Conservation (phyloP, 2,888 invertebrate species). For the Dichetophora obliterata region DNA sequence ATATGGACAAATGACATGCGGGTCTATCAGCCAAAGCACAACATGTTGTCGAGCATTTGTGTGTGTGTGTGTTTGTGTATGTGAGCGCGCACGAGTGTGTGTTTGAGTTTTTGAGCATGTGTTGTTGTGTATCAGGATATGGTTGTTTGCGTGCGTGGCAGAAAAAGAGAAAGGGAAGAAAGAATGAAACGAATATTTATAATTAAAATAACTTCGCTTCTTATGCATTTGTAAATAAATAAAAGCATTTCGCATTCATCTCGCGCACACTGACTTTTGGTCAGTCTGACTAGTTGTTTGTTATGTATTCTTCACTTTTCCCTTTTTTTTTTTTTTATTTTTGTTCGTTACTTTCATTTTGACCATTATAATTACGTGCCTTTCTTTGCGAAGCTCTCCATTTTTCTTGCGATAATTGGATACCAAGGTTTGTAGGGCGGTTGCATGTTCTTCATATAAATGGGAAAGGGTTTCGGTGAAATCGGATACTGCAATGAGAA, state of each 20-base stretch:
- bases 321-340: not conserved
- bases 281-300: not conserved
- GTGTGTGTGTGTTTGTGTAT: not conserved
- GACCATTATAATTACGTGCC: slow-evolving; percentile 72
- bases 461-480: slow-evolving; percentile 91
- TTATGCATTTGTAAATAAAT: slow-evolving; percentile 11
- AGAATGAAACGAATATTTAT: slow-evolving; percentile 6
- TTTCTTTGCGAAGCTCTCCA: slow-evolving; percentile 87
- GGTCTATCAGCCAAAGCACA: slow-evolving; percentile 72
- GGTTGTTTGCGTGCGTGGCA: not conserved
- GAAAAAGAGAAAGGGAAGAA: slow-evolving; percentile 1
- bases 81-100: too few species aligned
- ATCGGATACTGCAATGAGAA: slow-evolving; percentile 82
- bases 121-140: too few species aligned
- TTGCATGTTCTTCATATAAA: slow-evolving; percentile 90
- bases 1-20: slow-evolving; percentile 83
- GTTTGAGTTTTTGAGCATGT: not conserved
- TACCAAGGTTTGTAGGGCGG: slow-evolving; percentile 87
- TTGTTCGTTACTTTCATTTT: not conserved
- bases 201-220: slow-evolving; percentile 36
- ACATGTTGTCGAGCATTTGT: not conserved
- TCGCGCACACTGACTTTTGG: too few species aligned
- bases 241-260: too few species aligned
- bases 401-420: slow-evolving; percentile 88
- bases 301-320: not conserved